Base-by-base conservation (phyloP, 1,140 invertebrate genomes). In the Drosophila truncata region DNA sequence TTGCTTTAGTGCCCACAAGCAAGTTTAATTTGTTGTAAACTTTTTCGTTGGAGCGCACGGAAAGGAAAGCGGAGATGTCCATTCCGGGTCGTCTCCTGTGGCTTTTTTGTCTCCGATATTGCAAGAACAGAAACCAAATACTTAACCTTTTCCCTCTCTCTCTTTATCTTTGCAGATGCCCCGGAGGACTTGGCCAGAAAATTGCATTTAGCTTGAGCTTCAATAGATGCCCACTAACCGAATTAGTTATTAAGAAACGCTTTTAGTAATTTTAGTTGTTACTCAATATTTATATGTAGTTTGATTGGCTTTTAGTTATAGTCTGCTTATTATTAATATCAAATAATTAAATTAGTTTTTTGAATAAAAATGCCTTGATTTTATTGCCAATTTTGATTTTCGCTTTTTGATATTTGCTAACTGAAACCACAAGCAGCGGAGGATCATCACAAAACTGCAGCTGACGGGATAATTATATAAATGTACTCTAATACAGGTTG, bases 11-110 rank as follows among this genome's bases (percentile, higher is more conserved):
- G 77, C 69, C 71, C 73, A 79, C 81, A 88, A 82, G 81, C 85
- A 90, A 88, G 81, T 90, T 90, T 90, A 90, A 90, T 90, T 90
- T 90, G 85, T 90, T 90, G 78, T 90, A 77, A 90, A 85, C 85
- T 90, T 81, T 81, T 64, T 72, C 62, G 67, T 84, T 79, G 80
- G 70, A 46, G 66, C 54, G 35, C 35, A 23, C 54, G 66, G 80
- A 79, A 90, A 76, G 67, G 65, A 88, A 72, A 66, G 65, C 69
- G 69, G 33, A 50, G 50, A 78, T 73, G 66, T 63, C 54, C 62
- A 59, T 66, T 62, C 39, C 65, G 64, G 74, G 49, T 64, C 59
- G 49, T 62, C 78, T 67, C 70, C 62, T 35, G 70, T 70, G 63
- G 64, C 50, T 65, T 57, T 72, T 65, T 46, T 79, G 74, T 70